Evolutionary conservation across 2,113 vertebrate genomes (phyloP).

Genomic region (Callipepla squamata): DNA sequence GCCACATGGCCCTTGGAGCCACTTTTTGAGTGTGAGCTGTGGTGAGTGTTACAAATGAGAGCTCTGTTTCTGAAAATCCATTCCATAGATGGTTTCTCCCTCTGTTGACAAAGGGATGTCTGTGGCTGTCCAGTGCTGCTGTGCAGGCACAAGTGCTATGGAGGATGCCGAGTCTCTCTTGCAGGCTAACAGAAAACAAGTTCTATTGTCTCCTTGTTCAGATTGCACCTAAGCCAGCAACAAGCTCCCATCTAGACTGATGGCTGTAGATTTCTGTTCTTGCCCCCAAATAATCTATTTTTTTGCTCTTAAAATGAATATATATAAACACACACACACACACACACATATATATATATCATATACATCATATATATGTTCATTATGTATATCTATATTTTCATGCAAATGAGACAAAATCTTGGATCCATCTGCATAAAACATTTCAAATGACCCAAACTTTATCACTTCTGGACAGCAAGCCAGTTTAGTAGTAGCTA

Average conservation of each 20-base stretch:
- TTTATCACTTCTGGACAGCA: neutral
- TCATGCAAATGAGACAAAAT: neutral
- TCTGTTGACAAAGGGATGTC: neutral
- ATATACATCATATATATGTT: too few species aligned
- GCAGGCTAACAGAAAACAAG: neutral
- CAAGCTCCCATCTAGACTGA: neutral
- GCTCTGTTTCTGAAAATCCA: neutral
- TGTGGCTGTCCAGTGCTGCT: neutral
- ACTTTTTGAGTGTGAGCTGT: rapidly evolving
- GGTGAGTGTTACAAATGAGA: neutral
- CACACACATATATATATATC: too few species aligned
- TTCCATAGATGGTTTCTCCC: neutral
- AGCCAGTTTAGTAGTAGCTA: neutral
- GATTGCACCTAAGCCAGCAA: neutral
- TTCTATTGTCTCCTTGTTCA: neutral
- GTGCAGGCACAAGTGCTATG: neutral
- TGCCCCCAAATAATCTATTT: neutral
- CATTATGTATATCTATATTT: neutral
- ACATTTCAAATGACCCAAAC: neutral
- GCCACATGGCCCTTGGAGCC: neutral
- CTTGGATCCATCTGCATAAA: neutral
- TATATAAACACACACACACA: too few species aligned
- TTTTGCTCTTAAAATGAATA: neutral
- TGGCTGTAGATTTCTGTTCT: neutral
- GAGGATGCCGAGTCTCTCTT: neutral